A percentile compares a stretch with the other conserved stretches of the same genome.
Evolutionary conservation across 1,140 invertebrate genomes (phyloP).

Genomic region (Cotesia vestalis): DNA sequence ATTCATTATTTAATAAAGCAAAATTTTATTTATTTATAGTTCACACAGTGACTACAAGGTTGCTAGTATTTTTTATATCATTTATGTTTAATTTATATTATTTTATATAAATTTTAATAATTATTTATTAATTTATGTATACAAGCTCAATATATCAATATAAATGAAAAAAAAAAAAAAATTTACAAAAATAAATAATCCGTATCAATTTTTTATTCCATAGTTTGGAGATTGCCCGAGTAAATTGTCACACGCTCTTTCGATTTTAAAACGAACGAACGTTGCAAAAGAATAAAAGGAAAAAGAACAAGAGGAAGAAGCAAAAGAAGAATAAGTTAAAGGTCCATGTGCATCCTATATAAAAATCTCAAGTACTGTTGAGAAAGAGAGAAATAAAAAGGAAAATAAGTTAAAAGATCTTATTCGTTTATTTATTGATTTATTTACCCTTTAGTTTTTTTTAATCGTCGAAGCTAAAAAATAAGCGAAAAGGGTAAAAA

Average conservation of each 20-base stretch:
- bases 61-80: too few relatives aligned
- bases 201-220: not conserved
- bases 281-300: slow-evolving; percentile 5
- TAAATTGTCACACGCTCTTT: slow-evolving; percentile 66
- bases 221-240: slow-evolving; percentile 57
- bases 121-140: too few relatives aligned
- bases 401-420: slow-evolving; percentile 24
- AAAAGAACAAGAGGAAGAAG: not conserved
- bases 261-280: slow-evolving; percentile 41
- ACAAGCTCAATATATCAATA: not conserved
- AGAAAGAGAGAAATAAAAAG: slow-evolving; percentile 22
- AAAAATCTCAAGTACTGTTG: not conserved
- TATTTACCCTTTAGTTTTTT: slow-evolving; percentile 24
- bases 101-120: too few relatives aligned
- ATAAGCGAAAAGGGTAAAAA: slow-evolving; percentile 22
- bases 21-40: too few relatives aligned
- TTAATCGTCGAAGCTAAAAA: slow-evolving; percentile 7
- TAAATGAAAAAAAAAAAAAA: slow-evolving; percentile 10
- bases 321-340: not conserved
- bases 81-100: too few relatives aligned
- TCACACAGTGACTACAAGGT: too few relatives aligned
- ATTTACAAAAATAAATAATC: slow-evolving; percentile 29
- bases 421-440: slow-evolving; percentile 38
- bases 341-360: not conserved
- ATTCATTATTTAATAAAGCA: too few relatives aligned